Conservation (phyloP, 2,113 vertebrate species). For the Tachycineta bicolor region DNA sequence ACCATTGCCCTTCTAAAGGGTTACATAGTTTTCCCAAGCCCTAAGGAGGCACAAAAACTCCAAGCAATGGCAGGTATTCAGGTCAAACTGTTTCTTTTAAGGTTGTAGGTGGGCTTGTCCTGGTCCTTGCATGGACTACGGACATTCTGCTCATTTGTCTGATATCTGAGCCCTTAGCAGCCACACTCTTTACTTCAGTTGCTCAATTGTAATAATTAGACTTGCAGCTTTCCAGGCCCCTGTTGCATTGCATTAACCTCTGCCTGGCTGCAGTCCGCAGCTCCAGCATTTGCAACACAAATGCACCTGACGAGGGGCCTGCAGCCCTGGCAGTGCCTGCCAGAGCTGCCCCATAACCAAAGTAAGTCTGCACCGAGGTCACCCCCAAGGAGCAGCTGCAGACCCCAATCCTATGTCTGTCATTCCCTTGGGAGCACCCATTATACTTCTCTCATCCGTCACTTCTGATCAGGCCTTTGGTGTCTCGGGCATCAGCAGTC, state of each 20-base stretch:
- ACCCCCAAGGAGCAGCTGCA: neutral
- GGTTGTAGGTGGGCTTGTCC: neutral
- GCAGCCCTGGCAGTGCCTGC: neutral
- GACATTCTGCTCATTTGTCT: neutral
- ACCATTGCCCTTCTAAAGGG: neutral
- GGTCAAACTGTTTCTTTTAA: neutral
- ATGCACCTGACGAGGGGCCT: neutral
- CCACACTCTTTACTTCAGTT: neutral
- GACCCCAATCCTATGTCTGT: neutral
- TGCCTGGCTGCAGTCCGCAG: neutral
- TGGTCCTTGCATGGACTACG: neutral
- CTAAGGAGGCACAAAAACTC: neutral
- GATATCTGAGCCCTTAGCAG: neutral
- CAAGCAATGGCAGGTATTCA: neutral
- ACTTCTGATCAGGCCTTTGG: neutral
- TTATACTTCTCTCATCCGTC: neutral
- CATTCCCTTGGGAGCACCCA: neutral
- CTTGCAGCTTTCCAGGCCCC: constrained; percentile 25
- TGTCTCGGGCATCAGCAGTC: neutral
- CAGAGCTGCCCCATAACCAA: neutral
- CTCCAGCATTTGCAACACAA: constrained; percentile 51
- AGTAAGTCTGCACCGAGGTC: neutral
- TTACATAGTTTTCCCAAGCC: neutral
- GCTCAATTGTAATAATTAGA: constrained; percentile 51
- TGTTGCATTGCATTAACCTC: constrained; percentile 59